Evolutionary conservation across 2,888 invertebrate genomes (phyloP), one percentile per base, ranked within the genome.

Genomic region (Melanostoma mellinum): DNA sequence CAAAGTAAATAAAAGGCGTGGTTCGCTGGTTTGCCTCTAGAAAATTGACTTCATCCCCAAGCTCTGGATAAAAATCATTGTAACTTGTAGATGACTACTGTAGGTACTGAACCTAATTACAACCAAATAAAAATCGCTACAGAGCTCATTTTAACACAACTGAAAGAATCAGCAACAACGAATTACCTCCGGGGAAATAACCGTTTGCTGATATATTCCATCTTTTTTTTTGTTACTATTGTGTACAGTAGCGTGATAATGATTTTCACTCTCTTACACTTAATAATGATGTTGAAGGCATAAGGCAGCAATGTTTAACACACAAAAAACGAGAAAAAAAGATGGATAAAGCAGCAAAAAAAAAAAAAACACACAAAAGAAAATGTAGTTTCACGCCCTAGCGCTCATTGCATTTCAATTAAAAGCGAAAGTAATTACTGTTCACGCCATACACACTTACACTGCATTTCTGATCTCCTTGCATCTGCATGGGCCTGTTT

Each of bases 361-460:
- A 36, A 61, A 38, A 40, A n/a, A 63, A 52, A 52, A 52, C 48
- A 52, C 8, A 32, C 3, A 61, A 55, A 56, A 44, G 61, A 38
- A 55, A 69, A 61, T 55, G 6, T 55, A 58, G 69, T 82, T 74
- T 65, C 33, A 69, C 73, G 56, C 65, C 73, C 63, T 78, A 69
- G 68, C 53, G 63, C 58, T 78, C 78, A 74, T 82, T 78, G 68
- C 63, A 69, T 74, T 69, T 69, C 78, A 82, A 77, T 77, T 68
- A 76, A 81, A 81, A 82, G 82, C 68, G 78, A 82, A 82, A 82
- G 82, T 78, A 82, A 78, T 82, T 82, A 82, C 78, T 78, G 58
- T 82, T 78, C 52, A 82, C 77, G 68, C 72, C 44, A 68, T 38
- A 50, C 55, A 48, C 33, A 69, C 46, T 53, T 42, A 42, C 53